These are phyloP conservation scores for Peromyscus aztecus DNA, from an alignment of 2,797 vertebrate genomes.

Conservation along the genomic window DNA sequence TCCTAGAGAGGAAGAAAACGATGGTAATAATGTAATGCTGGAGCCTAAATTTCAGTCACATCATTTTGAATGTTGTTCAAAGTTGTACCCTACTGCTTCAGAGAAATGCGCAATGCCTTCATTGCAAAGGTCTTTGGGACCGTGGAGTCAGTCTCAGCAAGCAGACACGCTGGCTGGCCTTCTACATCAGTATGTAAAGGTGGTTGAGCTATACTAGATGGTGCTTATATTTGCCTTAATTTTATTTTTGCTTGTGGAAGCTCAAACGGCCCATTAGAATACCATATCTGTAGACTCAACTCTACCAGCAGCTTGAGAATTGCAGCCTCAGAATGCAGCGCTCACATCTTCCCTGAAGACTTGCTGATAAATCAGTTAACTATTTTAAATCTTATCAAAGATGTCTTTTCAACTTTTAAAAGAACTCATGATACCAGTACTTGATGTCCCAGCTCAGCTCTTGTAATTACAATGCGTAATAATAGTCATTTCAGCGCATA, in stretches of 20 bases:
- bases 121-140: neutral
- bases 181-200: neutral
- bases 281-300: neutral
- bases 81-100: neutral
- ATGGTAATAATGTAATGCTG: neutral
- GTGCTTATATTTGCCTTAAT: neutral
- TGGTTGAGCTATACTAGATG: neutral
- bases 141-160: neutral
- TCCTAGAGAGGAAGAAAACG: neutral
- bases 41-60: neutral
- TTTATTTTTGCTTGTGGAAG: neutral
- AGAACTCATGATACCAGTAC: constrained; percentile 8
- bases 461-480: neutral
- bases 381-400: constrained; percentile 14
- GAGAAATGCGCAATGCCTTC: neutral
- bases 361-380: constrained; percentile 19
- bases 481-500: constrained; percentile 29
- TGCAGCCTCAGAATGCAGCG: neutral
- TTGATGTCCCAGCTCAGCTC: constrained; percentile 57
- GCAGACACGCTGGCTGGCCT: neutral
- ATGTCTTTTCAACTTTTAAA: constrained; percentile 38
- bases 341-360: neutral
- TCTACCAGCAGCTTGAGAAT: neutral
- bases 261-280: neutral
- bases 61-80: neutral